These are phyloP conservation scores for Deilephila elpenor DNA, from an alignment of 2,888 invertebrate genomes.

Conservation along the genomic window DNA sequence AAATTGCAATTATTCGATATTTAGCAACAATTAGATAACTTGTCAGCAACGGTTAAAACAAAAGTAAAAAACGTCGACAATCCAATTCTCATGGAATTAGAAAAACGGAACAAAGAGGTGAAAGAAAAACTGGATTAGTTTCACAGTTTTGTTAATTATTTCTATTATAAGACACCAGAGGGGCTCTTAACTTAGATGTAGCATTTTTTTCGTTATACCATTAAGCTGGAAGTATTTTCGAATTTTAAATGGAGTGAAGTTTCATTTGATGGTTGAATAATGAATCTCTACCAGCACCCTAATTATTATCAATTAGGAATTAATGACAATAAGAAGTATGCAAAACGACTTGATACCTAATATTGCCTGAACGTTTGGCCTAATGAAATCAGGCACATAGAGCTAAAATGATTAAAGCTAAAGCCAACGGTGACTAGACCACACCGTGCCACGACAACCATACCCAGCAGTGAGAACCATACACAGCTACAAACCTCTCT, in stretches of 20 bases:
- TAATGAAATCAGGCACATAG: too few species aligned
- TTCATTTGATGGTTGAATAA: too few species aligned
- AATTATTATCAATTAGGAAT: too few species aligned
- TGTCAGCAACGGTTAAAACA: conserved; percentile 13
- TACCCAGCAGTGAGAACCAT: too few species aligned
- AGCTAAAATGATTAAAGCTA: too few species aligned
- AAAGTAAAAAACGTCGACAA: neutral
- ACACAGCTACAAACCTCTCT: too few species aligned
- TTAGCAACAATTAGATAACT: conserved; percentile 20
- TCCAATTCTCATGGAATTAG: conserved; percentile 1
- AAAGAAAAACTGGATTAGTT: neutral
- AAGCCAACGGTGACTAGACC: too few species aligned
- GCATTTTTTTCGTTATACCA: neutral
- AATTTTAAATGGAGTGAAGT: neutral
- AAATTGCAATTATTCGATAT: conserved; percentile 15
- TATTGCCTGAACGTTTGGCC: too few species aligned
- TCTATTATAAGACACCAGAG: neutral
- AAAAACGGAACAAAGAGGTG: neutral
- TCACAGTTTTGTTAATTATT: neutral
- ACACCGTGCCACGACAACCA: too few species aligned
- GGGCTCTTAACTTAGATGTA: neutral
- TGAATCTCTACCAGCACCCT: too few species aligned
- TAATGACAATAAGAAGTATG: too few species aligned
- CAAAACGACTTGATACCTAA: too few species aligned
- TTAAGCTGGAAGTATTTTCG: neutral